These are phyloP conservation scores for Chouioia cunea DNA, from an alignment of 2,888 invertebrate genomes.

Conservation along the genomic window DNA sequence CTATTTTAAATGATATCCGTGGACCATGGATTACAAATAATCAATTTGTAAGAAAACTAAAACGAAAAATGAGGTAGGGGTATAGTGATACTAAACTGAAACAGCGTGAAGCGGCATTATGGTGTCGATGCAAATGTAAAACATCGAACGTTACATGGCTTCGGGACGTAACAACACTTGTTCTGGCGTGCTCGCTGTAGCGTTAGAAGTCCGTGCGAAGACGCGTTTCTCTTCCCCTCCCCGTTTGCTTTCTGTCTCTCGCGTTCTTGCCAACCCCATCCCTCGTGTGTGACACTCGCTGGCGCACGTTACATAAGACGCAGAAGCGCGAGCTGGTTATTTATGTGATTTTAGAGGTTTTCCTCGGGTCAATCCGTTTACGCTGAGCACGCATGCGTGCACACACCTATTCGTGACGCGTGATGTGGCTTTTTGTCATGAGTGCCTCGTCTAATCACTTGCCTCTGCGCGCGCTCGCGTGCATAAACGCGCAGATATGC, in stretches of 20 bases:
- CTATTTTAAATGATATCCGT: too few species aligned
- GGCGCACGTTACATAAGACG: slow-evolving; percentile 55
- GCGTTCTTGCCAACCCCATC: not conserved
- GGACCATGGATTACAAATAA: too few species aligned
- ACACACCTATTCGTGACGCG: slow-evolving; percentile 37
- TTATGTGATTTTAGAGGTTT: slow-evolving; percentile 67
- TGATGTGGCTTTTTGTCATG: slow-evolving; percentile 38
- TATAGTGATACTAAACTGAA: too few species aligned
- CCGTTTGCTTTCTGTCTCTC: not conserved
- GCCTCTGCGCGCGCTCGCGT: not conserved
- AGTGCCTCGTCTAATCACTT: too few species aligned
- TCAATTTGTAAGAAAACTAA: too few species aligned
- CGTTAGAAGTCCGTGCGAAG: not conserved
- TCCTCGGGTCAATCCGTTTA: slow-evolving; percentile 67
- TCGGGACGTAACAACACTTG: slow-evolving; percentile 14
- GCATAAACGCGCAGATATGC: not conserved
- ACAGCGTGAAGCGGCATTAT: not conserved
- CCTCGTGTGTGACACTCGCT: slow-evolving; percentile 21
- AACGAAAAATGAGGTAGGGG: too few species aligned
- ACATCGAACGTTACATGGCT: slow-evolving; percentile 46
- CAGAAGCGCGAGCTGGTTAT: slow-evolving; percentile 57
- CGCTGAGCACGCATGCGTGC: slow-evolving; percentile 52
- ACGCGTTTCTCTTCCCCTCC: not conserved
- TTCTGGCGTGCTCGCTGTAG: slow-evolving; percentile 8
- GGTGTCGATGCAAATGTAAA: slow-evolving; percentile 18